These are phyloP conservation scores for Ichneumoninae sp. DNA, from an alignment of 2,888 invertebrate genomes.

Conservation along the genomic window DNA sequence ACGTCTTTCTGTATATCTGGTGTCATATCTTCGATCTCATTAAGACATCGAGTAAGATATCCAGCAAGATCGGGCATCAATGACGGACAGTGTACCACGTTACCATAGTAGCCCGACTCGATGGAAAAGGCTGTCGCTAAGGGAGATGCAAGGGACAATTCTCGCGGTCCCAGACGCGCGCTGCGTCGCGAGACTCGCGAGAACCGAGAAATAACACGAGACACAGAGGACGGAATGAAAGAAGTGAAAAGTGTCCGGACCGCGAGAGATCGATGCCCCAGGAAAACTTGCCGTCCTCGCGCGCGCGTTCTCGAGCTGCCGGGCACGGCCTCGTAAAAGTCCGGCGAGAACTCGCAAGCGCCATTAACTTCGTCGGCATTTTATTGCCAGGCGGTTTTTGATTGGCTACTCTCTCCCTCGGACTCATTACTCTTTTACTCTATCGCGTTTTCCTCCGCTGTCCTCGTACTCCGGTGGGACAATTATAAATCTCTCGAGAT, in stretches of 20 bases:
- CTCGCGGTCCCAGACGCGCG: background rate
- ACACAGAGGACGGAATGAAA: conserved; percentile 30
- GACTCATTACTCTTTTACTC: conserved; percentile 41
- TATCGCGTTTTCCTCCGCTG: conserved; percentile 31
- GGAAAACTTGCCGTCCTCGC: conserved; percentile 54
- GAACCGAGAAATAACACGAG: conserved; percentile 16
- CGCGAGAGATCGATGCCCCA: conserved; percentile 60
- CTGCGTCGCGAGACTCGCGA: conserved; percentile 3
- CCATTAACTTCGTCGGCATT: conserved; percentile 71
- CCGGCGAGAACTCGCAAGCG: conserved; percentile 58
- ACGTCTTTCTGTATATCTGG: background rate
- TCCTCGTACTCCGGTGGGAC: conserved; percentile 38
- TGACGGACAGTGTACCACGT: conserved; percentile 11
- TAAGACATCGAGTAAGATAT: no score
- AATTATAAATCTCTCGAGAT: conserved; percentile 68
- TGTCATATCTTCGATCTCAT: no score
- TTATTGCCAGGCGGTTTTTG: conserved; percentile 67
- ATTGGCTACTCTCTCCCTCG: conserved; percentile 57
- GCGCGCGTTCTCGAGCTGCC: conserved; percentile 27
- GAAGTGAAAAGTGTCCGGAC: conserved; percentile 35
- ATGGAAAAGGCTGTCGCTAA: background rate
- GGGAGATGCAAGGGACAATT: conserved; percentile 8
- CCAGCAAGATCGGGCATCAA: background rate
- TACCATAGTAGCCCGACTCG: background rate
- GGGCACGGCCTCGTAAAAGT: conserved; percentile 54